Evolutionary conservation across 2,888 invertebrate genomes (phyloP), one percentile per base, ranked within the genome.

Genomic region (Dysmachus trigonus): DNA sequence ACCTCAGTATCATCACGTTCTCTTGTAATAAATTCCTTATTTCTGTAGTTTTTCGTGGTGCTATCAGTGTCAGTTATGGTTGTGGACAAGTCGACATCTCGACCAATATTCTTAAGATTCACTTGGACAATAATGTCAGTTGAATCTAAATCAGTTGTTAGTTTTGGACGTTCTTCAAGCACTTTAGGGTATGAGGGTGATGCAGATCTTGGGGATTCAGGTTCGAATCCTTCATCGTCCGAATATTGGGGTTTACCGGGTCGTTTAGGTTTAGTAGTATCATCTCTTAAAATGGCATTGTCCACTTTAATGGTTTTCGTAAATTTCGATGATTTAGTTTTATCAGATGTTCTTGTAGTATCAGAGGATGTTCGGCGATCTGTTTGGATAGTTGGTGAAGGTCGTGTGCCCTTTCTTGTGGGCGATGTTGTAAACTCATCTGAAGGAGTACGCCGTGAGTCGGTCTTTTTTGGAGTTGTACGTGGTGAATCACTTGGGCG

Each of bases 141-240:
- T n/a, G 62, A 15, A 53, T 84, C 84, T 5, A 79, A 38, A 22
- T 87, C 83, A 47, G 82, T 79, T 30, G 41, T 51, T 85, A 38
- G 33, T 71, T 35, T 35, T 22, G 13, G 72, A 87, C 90, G 92
- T 88, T 93, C 92, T 89, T 94, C 93, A 74, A 94, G 94, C 90
- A 94, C 94, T 0, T 93, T 93, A 31, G 93, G 93, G 85, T 93
- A 93, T 71, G 94, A 94, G 1, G 94, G 94, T 77, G 94, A 94
- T 87, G 93, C 93, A 41, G 89, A 88, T 47, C 88, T 86, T 6
- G 89, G 89, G 33, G 90, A 89, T 4, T 88, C 89, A 1, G 88
- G 89, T 87, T 89, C 89, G 22, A 88, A 88, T 41, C 89, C 88
- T 76, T 89, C 88, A 87, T 89, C 88, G 77, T 88, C 88, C 1